Base-by-base conservation (phyloP, 2,888 invertebrate species). In the Lochmaea crataegi region DNA sequence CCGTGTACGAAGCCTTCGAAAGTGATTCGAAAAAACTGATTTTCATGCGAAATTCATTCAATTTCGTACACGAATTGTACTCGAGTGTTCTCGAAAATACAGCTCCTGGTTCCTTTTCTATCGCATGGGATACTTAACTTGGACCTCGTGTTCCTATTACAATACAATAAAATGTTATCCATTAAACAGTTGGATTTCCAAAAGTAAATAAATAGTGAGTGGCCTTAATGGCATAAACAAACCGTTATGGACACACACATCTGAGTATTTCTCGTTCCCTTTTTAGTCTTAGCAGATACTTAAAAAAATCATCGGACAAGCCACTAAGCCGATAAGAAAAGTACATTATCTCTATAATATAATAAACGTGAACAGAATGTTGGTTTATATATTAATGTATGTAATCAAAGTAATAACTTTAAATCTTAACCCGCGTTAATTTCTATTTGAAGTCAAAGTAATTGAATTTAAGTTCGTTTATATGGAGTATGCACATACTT, bases 391-490 rank as follows among this genome's bases (percentile, higher is more conserved):
- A 79, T 80, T 78, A 78, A 80, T 79, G 79, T 76, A 78, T 77
- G 77, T 80, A 82, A 82, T 82, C 81, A 78, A 80, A 82, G 82
- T 79, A 81, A 82, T 83, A 82, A 82, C 79, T 82, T 81, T 79
- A 77, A 81, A 82, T 81, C 80, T 80, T 80, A 82, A 78, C 76
- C 79, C 74, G 79, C 79, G 81, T 82, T 83, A 83, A 83, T 82
- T 83, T 82, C 83, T 83, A 83, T 83, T 82, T 81, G 79, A 81
- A 78, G 81, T 82, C 81, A 74, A 75, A 78, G 79, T 82, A 83
- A 82, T 82, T 82, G 82, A 83, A 82, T 82, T 82, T 80, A 80
- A 80, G 80, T 83, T 80, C 82, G 81, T 83, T 82, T 83, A 82
- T 83, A 83, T 83, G 82, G 82, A 80, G 80, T 79, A 80, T 81